Percentiles rank a stretch among this genome's conserved stretches.
phyloP scores from a whole-genome alignment of 2,888 invertebrate species.

The Notodonta dromedarius region DNA sequence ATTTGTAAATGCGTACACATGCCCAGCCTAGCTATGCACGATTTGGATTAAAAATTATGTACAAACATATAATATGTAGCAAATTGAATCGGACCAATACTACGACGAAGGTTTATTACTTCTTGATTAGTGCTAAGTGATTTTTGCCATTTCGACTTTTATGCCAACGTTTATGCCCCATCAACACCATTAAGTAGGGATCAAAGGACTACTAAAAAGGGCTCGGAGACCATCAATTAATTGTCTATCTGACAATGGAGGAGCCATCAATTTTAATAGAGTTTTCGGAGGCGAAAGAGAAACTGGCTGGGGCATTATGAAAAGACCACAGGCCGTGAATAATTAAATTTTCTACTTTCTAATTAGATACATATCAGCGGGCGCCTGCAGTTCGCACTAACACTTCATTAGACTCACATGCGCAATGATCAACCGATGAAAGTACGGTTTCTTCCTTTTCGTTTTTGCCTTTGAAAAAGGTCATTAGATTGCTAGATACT shows the following conservation, averaged over 20 bases:
- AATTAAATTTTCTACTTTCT: constrained; percentile 67
- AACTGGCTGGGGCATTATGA: not conserved
- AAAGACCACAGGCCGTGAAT: constrained; percentile 29
- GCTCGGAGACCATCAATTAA: constrained; percentile 3
- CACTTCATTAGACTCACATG: constrained; percentile 41
- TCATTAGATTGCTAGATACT: not conserved
- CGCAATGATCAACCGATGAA: constrained; percentile 27
- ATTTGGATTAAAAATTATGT: too few relatives aligned
- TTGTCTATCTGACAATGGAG: not conserved
- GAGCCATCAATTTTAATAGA: constrained; percentile 1
- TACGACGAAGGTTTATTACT: not conserved
- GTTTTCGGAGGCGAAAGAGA: not conserved
- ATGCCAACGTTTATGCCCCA: not conserved
- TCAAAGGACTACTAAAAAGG: constrained; percentile 1
- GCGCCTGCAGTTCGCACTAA: constrained; percentile 35
- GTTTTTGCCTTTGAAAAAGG: not conserved
- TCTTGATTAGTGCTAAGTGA: not conserved
- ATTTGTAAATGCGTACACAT: too few relatives aligned
- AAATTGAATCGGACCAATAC: too few relatives aligned
- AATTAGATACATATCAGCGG: constrained; percentile 55
- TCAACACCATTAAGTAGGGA: not conserved
- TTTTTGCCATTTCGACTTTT: not conserved
- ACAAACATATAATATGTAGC: too few relatives aligned
- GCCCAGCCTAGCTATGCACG: too few relatives aligned
- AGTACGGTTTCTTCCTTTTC: constrained; percentile 13